Conservation (phyloP, 2,888 invertebrate species). For the Masnerella sp. region DNA sequence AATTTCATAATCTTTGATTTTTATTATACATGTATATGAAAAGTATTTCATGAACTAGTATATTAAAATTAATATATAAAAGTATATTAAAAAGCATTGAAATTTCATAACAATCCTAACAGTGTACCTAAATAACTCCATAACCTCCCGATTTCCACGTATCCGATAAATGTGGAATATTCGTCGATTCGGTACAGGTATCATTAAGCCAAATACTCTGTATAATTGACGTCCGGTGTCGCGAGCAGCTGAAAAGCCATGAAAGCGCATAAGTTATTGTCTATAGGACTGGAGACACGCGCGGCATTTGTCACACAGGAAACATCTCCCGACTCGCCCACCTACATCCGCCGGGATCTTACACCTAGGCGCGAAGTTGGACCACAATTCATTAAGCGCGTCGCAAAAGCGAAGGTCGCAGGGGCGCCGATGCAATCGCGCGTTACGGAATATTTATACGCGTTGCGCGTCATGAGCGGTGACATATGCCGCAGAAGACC, state of each 20-base stretch:
- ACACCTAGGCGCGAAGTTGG: slow-evolving; percentile 34
- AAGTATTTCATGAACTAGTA: no score
- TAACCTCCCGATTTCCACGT: no score
- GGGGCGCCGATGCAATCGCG: slow-evolving; percentile 36
- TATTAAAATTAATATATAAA: no score
- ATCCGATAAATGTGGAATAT: no score
- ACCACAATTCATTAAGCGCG: slow-evolving; percentile 37
- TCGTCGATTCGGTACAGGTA: no score
- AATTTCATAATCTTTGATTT: no score
- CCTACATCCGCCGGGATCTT: slow-evolving; percentile 48
- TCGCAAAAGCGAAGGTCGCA: slow-evolving; percentile 46
- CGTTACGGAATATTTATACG: slow-evolving; percentile 40
- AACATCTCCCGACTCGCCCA: slow-evolving; percentile 44
- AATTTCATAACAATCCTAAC: no score
- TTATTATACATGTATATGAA: no score
- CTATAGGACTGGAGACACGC: slow-evolving; percentile 27
- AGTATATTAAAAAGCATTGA: no score
- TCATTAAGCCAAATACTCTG: no score
- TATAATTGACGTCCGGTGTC: slow-evolving; percentile 19
- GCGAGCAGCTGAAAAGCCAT: background rate
- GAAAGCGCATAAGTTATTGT: slow-evolving; percentile 30
- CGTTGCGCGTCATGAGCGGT: slow-evolving; percentile 26
- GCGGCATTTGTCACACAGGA: slow-evolving; percentile 24
- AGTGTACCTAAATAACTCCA: no score
- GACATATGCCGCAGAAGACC: slow-evolving; percentile 37